Conservation (phyloP, 2,797 vertebrate species). For the Leucoraja ocellata region DNA sequence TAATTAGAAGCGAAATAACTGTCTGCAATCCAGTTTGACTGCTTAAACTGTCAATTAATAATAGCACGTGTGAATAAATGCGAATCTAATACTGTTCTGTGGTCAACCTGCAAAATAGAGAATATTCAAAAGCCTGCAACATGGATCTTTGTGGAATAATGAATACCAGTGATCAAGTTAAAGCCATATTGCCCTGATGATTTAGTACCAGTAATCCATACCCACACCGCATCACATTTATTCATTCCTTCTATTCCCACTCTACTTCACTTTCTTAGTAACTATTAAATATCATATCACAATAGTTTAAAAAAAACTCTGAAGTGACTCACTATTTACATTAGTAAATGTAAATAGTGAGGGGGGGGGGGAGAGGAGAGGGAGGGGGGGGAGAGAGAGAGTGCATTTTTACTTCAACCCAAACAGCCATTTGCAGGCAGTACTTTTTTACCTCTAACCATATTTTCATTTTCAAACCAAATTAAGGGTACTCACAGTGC, state of each 20-base stretch:
- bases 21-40: constrained; percentile 30
- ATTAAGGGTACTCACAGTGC: too few species aligned
- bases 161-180: not conserved
- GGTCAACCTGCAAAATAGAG: not conserved
- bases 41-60: constrained; percentile 27
- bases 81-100: constrained; percentile 34
- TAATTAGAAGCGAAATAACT: constrained; percentile 36
- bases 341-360: too few species aligned
- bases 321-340: too few species aligned
- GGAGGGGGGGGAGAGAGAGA: too few species aligned
- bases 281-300: not conserved
- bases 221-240: not conserved
- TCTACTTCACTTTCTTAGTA: not conserved
- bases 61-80: constrained; percentile 27
- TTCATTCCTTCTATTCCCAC: not conserved
- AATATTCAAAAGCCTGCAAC: not conserved
- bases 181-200: not conserved
- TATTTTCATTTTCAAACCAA: too few species aligned
- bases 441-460: too few species aligned
- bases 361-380: too few species aligned
- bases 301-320: not conserved
- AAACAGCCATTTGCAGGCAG: too few species aligned
- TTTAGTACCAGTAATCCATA: not conserved
- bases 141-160: constrained; percentile 12
- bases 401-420: too few species aligned